Conservation (phyloP, 1,140 invertebrate species). For the Calliopsis andreniformis region DNA sequence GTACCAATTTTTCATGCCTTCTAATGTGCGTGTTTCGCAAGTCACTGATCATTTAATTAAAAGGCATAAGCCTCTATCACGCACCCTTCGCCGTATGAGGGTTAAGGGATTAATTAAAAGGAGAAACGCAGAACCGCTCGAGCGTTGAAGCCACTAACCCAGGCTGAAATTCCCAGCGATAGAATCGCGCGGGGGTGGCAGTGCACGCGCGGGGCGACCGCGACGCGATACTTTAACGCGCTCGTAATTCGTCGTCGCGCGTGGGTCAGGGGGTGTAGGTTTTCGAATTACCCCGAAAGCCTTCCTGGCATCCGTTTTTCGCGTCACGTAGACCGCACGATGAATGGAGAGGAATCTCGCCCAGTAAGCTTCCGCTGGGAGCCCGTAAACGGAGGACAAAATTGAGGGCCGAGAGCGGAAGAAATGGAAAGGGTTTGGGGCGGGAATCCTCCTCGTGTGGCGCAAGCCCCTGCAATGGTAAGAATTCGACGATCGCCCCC, state of each 20-base stretch:
- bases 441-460: slow-evolving; percentile 13
- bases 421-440: neutral
- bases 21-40: too few relatives aligned
- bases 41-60: too few relatives aligned
- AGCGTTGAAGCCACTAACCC: neutral
- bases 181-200: neutral
- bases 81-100: too few relatives aligned
- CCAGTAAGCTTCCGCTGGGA: neutral
- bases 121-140: too few relatives aligned
- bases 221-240: slow-evolving; percentile 19
- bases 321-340: slow-evolving; percentile 47
- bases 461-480: too few relatives aligned
- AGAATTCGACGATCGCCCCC: slow-evolving; percentile 5
- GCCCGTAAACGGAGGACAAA: slow-evolving; percentile 22
- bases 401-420: slow-evolving; percentile 4
- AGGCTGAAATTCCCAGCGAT: neutral
- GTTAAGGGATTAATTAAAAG: too few relatives aligned
- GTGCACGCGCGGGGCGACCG: neutral
- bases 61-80: too few relatives aligned
- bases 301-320: slow-evolving; percentile 46
- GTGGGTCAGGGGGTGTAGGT: neutral
- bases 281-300: slow-evolving; percentile 31
- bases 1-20: too few relatives aligned
- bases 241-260: slow-evolving; percentile 16
- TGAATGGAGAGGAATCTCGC: slow-evolving; percentile 48